Percentiles rank a stretch among this genome's conserved stretches.
Evolutionary conservation across 2,888 invertebrate species (phyloP).

Genomic region (Buathra laborator): DNA sequence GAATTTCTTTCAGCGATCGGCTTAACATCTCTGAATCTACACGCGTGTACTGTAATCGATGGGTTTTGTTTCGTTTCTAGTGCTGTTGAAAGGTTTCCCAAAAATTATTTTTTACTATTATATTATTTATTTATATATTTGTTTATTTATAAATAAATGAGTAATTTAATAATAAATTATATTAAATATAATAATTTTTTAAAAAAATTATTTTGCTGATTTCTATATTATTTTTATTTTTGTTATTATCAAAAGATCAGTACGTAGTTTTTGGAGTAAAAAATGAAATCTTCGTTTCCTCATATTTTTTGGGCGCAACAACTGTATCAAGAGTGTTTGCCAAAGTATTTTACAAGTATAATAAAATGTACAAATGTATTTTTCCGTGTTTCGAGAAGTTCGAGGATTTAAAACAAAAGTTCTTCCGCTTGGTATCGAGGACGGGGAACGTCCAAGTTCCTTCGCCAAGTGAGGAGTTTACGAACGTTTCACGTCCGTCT

Average conservation of each 20-base stretch:
- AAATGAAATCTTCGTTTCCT: background rate
- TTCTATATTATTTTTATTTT: too few species aligned
- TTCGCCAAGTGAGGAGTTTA: slow-evolving; percentile 51
- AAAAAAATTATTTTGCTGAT: too few species aligned
- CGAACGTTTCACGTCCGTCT: slow-evolving; percentile 59
- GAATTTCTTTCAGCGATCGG: slow-evolving; percentile 59
- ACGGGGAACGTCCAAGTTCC: slow-evolving; percentile 21
- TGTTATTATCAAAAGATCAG: too few species aligned
- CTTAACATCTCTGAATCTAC: background rate
- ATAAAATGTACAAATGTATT: slow-evolving; percentile 44
- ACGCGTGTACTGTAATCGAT: background rate
- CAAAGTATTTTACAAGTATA: slow-evolving; percentile 34
- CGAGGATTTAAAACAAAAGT: slow-evolving; percentile 63
- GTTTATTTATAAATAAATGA: too few species aligned
- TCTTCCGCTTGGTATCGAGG: slow-evolving; percentile 33
- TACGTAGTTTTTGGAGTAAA: background rate
- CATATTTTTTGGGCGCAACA: background rate
- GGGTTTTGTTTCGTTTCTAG: background rate
- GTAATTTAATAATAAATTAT: too few species aligned
- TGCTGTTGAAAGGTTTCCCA: background rate
- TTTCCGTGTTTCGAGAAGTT: slow-evolving; percentile 33
- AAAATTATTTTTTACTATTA: background rate
- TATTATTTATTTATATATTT: too few species aligned
- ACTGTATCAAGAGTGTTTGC: background rate
- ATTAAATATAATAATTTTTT: too few species aligned